Percentiles rank a stretch among this genome's conserved stretches.
Conservation (phyloP, 2,888 invertebrate species). For the Hydropsyche betteni region DNA sequence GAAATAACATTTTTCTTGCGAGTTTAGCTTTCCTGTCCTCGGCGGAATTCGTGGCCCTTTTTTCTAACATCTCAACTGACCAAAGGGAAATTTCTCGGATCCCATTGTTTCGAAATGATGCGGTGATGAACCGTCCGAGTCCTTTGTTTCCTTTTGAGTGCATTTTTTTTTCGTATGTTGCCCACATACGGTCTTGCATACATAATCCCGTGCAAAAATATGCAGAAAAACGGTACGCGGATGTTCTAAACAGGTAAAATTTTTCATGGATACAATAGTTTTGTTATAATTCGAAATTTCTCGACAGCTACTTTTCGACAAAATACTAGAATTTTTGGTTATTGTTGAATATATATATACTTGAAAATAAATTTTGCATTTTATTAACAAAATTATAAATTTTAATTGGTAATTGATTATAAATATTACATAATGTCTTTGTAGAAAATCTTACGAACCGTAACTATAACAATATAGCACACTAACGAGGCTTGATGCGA, state of each 20-base stretch:
- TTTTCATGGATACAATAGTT: background rate
- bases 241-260: slow-evolving; percentile 45
- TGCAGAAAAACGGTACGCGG: slow-evolving; percentile 27
- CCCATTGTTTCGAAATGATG: slow-evolving; percentile 44
- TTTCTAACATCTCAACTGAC: slow-evolving; percentile 44
- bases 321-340: background rate
- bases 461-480: background rate
- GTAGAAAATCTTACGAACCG: background rate
- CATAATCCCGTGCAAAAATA: slow-evolving; percentile 31
- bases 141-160: slow-evolving; percentile 37
- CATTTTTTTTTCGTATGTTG: slow-evolving; percentile 34
- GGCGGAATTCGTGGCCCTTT: slow-evolving; percentile 28
- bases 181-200: slow-evolving; percentile 30
- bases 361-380: no score
- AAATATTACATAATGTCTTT: no score
- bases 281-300: background rate
- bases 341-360: no score
- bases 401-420: no score
- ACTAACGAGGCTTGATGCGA: slow-evolving; percentile 12
- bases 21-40: no score
- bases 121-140: slow-evolving; percentile 46
- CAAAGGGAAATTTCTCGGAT: slow-evolving; percentile 40
- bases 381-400: no score
- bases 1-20: no score
- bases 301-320: background rate